These are phyloP conservation scores for Serinus canaria DNA, from an alignment of 2,113 vertebrate genomes.

Conservation along the genomic window DNA sequence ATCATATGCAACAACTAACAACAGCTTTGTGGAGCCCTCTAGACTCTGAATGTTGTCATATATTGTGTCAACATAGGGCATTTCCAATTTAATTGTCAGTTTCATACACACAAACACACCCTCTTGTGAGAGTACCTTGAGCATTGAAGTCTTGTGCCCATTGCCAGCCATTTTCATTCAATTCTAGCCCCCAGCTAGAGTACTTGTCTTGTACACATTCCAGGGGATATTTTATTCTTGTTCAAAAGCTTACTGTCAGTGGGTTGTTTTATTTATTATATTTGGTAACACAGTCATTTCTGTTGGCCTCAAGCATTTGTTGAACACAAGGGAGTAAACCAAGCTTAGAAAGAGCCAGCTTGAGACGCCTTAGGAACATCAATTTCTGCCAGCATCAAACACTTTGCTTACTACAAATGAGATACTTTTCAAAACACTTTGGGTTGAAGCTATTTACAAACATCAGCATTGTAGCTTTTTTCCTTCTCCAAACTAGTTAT, in stretches of 20 bases:
- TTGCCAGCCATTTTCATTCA: not conserved
- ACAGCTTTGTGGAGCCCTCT: not conserved
- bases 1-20: not conserved
- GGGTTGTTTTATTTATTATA: not conserved
- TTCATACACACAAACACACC: not conserved
- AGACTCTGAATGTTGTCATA: not conserved
- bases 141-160: not conserved
- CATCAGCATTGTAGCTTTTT: not conserved
- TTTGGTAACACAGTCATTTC: not conserved
- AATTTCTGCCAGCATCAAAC: not conserved
- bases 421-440: not conserved
- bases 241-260: not conserved
- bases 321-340: not conserved
- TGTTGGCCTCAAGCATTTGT: not conserved
- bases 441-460: not conserved
- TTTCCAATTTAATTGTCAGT: slow-evolving; percentile 29
- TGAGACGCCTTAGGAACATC: not conserved
- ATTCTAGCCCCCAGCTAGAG: not conserved
- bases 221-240: not conserved
- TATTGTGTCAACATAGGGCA: not conserved
- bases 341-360: not conserved
- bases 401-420: not conserved
- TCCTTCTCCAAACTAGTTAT: not conserved
- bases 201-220: not conserved
- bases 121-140: not conserved